Conservation (phyloP, 2,797 vertebrate species). For the Thaleichthys pacificus region DNA sequence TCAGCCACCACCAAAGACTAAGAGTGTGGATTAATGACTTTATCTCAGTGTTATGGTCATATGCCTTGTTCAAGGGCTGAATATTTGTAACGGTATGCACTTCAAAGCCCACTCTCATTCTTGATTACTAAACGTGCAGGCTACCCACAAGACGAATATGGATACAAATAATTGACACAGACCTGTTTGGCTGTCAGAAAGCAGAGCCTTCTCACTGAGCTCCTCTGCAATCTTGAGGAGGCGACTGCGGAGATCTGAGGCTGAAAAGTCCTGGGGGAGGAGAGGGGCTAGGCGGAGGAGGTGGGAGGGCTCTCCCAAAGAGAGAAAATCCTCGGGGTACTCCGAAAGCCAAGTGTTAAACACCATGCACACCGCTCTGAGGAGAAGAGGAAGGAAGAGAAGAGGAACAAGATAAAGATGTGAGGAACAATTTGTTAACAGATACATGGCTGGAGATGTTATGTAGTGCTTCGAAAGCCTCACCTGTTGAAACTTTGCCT, state of each 20-base stretch:
- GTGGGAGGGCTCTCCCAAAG: slow-evolving; percentile 71
- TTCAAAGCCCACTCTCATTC: no score
- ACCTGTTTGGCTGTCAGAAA: slow-evolving; percentile 56
- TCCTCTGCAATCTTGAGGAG: slow-evolving; percentile 72
- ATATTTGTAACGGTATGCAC: no score
- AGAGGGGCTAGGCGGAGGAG: slow-evolving; percentile 78
- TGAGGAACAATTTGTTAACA: not conserved
- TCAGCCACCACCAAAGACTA: no score
- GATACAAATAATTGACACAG: not conserved
- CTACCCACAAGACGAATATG: no score
- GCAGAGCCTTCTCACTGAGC: slow-evolving; percentile 73
- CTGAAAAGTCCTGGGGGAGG: slow-evolving; percentile 70
- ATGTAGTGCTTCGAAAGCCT: slow-evolving; percentile 32
- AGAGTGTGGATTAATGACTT: no score
- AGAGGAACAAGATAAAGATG: not conserved
- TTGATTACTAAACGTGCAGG: not conserved
- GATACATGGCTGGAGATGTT: no score
- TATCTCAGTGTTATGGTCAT: no score
- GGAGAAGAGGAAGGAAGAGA: not conserved
- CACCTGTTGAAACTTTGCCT: slow-evolving; percentile 78
- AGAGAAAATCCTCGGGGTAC: slow-evolving; percentile 84
- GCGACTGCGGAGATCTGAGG: slow-evolving; percentile 62
- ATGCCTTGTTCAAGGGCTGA: no score
- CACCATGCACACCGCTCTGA: slow-evolving; percentile 81
- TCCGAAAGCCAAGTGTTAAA: slow-evolving; percentile 85